Evolutionary conservation across 2,888 invertebrate genomes (phyloP).

Genomic region (Malthinus seriepunctatus): DNA sequence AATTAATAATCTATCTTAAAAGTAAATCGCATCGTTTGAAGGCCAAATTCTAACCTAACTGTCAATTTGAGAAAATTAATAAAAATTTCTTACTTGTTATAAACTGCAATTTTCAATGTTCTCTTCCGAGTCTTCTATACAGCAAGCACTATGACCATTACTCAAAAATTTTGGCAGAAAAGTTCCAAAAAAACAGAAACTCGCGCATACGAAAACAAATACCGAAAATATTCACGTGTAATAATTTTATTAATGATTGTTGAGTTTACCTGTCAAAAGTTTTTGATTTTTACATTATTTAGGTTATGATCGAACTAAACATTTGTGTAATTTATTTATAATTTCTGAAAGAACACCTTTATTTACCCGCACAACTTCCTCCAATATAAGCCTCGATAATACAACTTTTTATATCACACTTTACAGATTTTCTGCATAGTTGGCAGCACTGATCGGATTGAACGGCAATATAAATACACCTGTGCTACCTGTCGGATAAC

Average conservation of each 20-base stretch:
- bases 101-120: neutral
- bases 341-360: constrained; percentile 24
- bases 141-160: constrained; percentile 7
- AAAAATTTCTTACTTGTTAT: constrained; percentile 13
- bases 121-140: constrained; percentile 10
- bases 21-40: constrained; percentile 21
- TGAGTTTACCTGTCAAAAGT: constrained; percentile 3
- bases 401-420: constrained; percentile 21
- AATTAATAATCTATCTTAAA: constrained; percentile 26
- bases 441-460: constrained; percentile 23
- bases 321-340: constrained; percentile 9
- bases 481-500: constrained; percentile 14
- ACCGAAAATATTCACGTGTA: constrained; percentile 19
- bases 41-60: constrained; percentile 30
- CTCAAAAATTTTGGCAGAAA: constrained; percentile 19
- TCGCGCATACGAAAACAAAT: constrained; percentile 21
- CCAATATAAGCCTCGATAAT: constrained; percentile 16
- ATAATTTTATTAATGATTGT: constrained; percentile 9
- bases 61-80: constrained; percentile 17
- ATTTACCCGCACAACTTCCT: constrained; percentile 27
- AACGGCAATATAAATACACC: constrained; percentile 9
- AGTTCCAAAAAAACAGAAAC: constrained; percentile 22
- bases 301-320: neutral
- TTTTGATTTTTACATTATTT: neutral
- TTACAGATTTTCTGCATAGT: constrained; percentile 19